phyloP scores from a whole-genome alignment of 2,888 invertebrate genomes.

The Hirtodrosophila duncani region DNA sequence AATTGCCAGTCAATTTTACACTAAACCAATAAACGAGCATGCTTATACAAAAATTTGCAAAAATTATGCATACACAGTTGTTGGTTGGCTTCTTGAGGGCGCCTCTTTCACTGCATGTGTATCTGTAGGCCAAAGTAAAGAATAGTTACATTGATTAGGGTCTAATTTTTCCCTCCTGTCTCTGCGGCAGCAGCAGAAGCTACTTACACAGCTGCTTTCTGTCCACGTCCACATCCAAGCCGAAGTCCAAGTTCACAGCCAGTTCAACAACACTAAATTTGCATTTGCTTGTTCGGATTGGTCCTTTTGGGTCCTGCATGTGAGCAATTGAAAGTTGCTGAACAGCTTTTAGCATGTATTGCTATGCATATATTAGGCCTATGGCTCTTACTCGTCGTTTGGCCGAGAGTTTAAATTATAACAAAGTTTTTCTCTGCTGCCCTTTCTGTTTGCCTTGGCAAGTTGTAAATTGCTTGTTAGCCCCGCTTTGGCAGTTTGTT shows the following conservation, averaged over 20 bases:
- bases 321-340: conserved; percentile 34
- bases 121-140: conserved; percentile 43
- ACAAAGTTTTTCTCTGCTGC: conserved; percentile 6
- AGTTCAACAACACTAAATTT: conserved; percentile 34
- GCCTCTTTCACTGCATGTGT: not conserved
- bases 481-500: conserved; percentile 28
- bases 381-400: conserved; percentile 5
- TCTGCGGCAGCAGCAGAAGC: conserved; percentile 4
- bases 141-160: conserved; percentile 66
- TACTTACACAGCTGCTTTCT: too few relatives aligned
- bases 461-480: conserved; percentile 40
- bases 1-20: conserved; percentile 12
- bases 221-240: too few relatives aligned
- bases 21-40: conserved; percentile 1
- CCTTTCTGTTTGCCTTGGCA: conserved; percentile 5
- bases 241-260: conserved; percentile 13
- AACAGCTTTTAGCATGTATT: conserved; percentile 32
- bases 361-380: conserved; percentile 50
- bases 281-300: conserved; percentile 29
- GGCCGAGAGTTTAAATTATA: conserved; percentile 22
- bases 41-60: not conserved
- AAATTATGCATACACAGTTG: conserved; percentile 16
- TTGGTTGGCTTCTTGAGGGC: conserved; percentile 8
- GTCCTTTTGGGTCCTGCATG: conserved; percentile 12
- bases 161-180: conserved; percentile 42